Evolutionary conservation across 1,140 invertebrate genomes (phyloP).

Genomic region (Heliconius himera): DNA sequence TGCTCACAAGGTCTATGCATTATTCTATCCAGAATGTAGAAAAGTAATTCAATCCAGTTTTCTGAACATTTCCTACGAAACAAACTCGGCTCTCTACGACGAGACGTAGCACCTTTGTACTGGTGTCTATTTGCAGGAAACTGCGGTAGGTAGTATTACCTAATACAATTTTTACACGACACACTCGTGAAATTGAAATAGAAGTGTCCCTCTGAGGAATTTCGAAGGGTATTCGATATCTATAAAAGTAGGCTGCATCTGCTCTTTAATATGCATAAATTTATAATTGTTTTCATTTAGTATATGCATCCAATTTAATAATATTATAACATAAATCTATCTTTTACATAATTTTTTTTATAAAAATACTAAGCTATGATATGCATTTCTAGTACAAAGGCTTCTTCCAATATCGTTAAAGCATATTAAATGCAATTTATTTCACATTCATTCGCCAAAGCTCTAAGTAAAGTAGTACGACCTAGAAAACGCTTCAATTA

Average conservation of each 20-base stretch:
- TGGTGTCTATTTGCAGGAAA: slow-evolving; percentile 39
- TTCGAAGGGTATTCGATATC: slow-evolving; percentile 29
- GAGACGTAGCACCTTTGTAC: slow-evolving; percentile 41
- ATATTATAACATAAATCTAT: no score
- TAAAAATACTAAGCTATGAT: background rate
- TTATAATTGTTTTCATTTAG: background rate
- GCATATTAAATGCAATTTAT: slow-evolving; percentile 29
- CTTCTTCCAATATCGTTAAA: slow-evolving; percentile 10
- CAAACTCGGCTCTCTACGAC: slow-evolving; percentile 36
- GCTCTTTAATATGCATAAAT: background rate
- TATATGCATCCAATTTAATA: background rate
- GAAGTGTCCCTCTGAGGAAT: slow-evolving; percentile 54
- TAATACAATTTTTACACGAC: slow-evolving; percentile 62
- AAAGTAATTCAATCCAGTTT: slow-evolving; percentile 49
- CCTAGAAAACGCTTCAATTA: slow-evolving; percentile 37
- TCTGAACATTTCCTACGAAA: slow-evolving; percentile 44
- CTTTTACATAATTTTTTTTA: no score
- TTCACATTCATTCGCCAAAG: slow-evolving; percentile 15
- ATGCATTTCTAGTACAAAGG: slow-evolving; percentile 11
- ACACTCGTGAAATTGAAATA: slow-evolving; percentile 68
- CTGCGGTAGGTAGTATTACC: slow-evolving; percentile 43
- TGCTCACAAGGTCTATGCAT: slow-evolving; percentile 38
- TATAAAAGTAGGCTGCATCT: background rate
- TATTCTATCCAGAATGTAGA: slow-evolving; percentile 37
- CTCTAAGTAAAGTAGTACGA: slow-evolving; percentile 30